Percentiles rank a stretch among this genome's conserved stretches.
phyloP scores from a whole-genome alignment of 2,797 vertebrate genomes.

The Poliocrania exsul region DNA sequence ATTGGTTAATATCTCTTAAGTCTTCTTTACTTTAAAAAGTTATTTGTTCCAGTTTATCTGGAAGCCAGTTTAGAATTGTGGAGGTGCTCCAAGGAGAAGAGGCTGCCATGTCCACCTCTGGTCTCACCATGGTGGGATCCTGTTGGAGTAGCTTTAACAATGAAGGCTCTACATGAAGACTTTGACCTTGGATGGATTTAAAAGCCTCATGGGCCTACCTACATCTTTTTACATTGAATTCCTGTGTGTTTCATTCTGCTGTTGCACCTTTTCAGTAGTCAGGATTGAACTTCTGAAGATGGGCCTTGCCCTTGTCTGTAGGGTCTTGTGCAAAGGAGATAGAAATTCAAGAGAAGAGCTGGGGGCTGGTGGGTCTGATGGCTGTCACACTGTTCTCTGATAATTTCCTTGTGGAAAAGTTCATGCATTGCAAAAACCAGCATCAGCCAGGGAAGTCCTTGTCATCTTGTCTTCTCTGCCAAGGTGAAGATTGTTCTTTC shows the following conservation, averaged over 20 bases:
- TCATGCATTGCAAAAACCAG: fast-evolving
- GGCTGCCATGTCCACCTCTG: fast-evolving
- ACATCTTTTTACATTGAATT: neutral
- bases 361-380: neutral
- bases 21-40: neutral
- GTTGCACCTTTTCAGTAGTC: neutral
- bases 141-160: neutral
- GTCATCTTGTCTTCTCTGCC: neutral
- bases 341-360: neutral
- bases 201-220: neutral
- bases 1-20: neutral
- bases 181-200: neutral
- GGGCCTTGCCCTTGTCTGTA: neutral
- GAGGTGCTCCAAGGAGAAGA: neutral
- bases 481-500: neutral
- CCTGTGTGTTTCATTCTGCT: neutral
- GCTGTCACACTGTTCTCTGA: neutral
- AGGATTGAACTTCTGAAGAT: neutral
- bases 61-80: neutral
- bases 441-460: neutral
- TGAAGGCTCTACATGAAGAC: neutral
- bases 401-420: neutral
- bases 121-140: neutral
- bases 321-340: neutral
- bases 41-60: neutral